Evolutionary conservation across 2,888 invertebrate species (phyloP).

Genomic region (Hymenopus coronatus): DNA sequence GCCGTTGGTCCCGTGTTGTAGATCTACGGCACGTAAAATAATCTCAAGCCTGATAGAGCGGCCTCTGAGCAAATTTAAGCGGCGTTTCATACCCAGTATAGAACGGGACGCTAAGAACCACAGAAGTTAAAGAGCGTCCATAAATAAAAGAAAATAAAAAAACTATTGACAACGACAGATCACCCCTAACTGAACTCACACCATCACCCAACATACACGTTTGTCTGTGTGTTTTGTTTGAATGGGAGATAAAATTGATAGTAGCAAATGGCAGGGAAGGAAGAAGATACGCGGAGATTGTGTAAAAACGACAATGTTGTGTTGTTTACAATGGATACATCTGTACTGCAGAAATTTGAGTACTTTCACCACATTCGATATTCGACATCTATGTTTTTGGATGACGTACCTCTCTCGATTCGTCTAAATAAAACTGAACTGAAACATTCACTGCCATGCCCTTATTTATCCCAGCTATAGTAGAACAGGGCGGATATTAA

Average conservation of each 20-base stretch:
- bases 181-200: not conserved
- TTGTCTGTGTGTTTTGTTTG: not conserved
- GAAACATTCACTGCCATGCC: not conserved
- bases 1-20: too few species aligned
- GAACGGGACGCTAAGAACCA: too few species aligned
- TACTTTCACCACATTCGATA: not conserved
- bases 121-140: too few species aligned
- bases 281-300: not conserved
- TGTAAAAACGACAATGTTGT: not conserved
- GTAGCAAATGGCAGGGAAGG: not conserved
- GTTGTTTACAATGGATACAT: not conserved
- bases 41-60: too few species aligned
- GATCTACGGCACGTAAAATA: too few species aligned
- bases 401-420: not conserved
- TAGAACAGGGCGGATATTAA: not conserved
- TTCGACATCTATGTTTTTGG: not conserved
- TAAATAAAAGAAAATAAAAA: too few species aligned
- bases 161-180: not conserved
- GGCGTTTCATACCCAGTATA: too few species aligned
- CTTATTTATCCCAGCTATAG: not conserved
- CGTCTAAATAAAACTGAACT: not conserved
- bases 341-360: not conserved
- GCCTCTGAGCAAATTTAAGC: too few species aligned
- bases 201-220: not conserved
- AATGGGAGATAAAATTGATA: not conserved